Percentiles rank a stretch among this genome's conserved stretches.
These are phyloP conservation scores for Chymomyza costata DNA, from an alignment of 1,140 invertebrate species.

Conservation along the genomic window DNA sequence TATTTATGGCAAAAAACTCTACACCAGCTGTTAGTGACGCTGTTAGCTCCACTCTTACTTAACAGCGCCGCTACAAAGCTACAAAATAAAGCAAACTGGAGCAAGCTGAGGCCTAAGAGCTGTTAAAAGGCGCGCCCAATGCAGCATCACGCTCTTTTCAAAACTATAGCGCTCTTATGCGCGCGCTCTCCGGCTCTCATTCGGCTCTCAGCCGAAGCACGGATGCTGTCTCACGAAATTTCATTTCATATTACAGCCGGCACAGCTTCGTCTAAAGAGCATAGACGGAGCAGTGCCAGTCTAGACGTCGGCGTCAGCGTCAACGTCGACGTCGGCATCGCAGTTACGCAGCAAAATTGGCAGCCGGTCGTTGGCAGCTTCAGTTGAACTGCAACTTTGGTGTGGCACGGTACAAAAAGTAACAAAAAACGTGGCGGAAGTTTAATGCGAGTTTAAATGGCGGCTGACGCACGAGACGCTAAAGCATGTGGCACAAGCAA, in stretches of 20 bases:
- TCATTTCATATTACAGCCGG: too few species aligned
- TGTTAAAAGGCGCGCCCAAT: conserved; percentile 46
- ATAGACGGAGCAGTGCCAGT: conserved; percentile 5
- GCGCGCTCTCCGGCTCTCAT: background rate
- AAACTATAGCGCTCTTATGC: too few species aligned
- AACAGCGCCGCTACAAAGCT: conserved; percentile 52
- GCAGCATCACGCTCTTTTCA: too few species aligned
- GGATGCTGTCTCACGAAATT: too few species aligned
- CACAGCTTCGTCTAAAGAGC: conserved; percentile 12
- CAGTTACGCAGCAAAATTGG: conserved; percentile 12
- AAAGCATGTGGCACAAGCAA: too few species aligned
- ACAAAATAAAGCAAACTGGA: conserved; percentile 23
- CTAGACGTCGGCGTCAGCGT: background rate
- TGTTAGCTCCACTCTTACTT: background rate
- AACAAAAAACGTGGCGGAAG: too few species aligned
- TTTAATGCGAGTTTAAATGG: too few species aligned
- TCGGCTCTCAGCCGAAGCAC: conserved; percentile 8
- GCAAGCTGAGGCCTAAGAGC: conserved; percentile 2
- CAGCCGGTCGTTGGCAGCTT: conserved; percentile 24
- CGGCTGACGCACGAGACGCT: too few species aligned
- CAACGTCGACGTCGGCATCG: conserved; percentile 6
- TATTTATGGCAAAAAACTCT: conserved; percentile 27
- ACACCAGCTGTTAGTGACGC: conserved; percentile 29
- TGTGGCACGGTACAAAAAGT: conserved; percentile 28
- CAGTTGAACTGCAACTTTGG: conserved; percentile 61